phyloP scores from a whole-genome alignment of 2,113 vertebrate species.

The Erpornis zantholeuca region DNA sequence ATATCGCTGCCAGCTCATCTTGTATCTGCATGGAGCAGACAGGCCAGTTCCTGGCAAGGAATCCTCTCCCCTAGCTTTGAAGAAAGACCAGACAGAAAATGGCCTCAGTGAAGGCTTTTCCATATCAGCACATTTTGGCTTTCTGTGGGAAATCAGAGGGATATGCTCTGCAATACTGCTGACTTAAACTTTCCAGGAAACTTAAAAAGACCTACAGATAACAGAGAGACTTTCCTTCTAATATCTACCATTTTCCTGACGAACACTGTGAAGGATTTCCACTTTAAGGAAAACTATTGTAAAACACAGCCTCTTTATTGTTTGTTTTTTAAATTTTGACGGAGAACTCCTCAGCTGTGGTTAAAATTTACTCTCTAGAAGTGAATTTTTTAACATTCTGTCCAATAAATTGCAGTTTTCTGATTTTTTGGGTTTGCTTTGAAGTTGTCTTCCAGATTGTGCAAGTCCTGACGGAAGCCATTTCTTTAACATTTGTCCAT shows the following conservation, averaged over 20 bases:
- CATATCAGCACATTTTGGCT: background rate
- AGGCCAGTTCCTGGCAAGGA: background rate
- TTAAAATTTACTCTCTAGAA: background rate
- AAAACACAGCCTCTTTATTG: background rate
- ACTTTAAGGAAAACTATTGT: background rate
- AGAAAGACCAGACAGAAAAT: background rate
- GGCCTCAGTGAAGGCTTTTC: background rate
- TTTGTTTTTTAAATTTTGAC: background rate
- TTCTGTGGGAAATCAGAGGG: background rate
- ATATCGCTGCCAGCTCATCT: background rate
- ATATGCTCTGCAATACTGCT: background rate
- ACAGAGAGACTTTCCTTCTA: background rate
- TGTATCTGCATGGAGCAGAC: background rate
- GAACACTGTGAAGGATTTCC: background rate
- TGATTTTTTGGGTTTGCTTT: background rate
- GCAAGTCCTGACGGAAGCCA: background rate
- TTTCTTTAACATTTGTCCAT: background rate
- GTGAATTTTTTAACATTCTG: background rate
- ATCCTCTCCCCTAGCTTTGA: background rate
- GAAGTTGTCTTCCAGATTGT: background rate
- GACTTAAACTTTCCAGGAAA: background rate
- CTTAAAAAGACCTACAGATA: background rate
- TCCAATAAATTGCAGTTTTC: background rate
- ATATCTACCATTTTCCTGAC: background rate
- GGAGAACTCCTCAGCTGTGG: background rate